Evolutionary conservation across 2,113 vertebrate genomes (phyloP).

Genomic region (Rhineura floridana): DNA sequence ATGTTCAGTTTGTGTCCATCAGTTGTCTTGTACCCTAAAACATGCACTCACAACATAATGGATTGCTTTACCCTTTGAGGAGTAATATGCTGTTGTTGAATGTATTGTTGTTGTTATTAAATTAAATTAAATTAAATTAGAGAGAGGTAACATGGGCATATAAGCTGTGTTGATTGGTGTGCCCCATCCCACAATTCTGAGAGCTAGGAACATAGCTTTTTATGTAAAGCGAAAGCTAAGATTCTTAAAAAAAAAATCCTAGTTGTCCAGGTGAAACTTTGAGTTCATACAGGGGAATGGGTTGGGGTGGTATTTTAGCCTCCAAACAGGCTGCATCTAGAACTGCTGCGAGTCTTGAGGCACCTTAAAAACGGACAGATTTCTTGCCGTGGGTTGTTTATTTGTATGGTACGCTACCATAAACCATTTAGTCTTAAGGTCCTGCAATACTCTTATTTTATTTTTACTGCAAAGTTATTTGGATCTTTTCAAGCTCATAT

Average conservation of each 20-base stretch:
- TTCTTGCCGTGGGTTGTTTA: neutral
- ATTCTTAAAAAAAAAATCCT: neutral
- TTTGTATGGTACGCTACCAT: neutral
- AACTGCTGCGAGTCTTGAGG: neutral
- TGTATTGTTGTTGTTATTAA: too few species aligned
- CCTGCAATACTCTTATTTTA: neutral
- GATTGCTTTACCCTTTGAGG: too few species aligned
- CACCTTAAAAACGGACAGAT: neutral
- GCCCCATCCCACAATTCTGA: neutral
- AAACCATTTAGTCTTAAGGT: neutral
- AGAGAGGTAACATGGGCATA: too few species aligned
- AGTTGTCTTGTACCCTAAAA: neutral
- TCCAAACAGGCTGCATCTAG: neutral
- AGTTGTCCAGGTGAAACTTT: neutral
- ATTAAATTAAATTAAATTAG: too few species aligned
- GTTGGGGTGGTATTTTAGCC: neutral
- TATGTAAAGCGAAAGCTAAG: neutral
- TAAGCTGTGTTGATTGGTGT: neutral
- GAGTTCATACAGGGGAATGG: neutral
- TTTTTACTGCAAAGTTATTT: neutral
- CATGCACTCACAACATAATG: too few species aligned
- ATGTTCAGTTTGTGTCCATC: neutral
- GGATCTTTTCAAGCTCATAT: neutral
- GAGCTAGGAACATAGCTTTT: too few species aligned
- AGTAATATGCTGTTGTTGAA: too few species aligned